These are phyloP conservation scores for Hylaea fasciaria DNA, from an alignment of 2,888 invertebrate species.

Conservation along the genomic window DNA sequence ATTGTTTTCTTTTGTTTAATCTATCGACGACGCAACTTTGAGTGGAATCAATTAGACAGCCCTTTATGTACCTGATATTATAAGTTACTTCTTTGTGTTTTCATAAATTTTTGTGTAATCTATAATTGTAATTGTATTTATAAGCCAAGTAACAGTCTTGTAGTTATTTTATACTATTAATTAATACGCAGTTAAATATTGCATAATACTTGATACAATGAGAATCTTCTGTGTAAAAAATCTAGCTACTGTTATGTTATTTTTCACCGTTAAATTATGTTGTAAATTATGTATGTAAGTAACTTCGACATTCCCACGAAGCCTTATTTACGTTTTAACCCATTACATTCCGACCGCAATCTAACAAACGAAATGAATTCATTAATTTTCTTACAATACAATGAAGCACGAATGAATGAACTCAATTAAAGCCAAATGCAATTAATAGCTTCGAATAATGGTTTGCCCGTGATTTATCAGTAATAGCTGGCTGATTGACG, in stretches of 20 bases:
- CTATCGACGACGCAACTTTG: too few relatives aligned
- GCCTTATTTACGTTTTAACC: constrained; percentile 50
- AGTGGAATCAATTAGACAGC: too few relatives aligned
- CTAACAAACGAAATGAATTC: constrained; percentile 64
- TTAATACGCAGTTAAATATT: too few relatives aligned
- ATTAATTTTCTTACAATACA: constrained; percentile 61
- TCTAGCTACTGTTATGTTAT: background rate
- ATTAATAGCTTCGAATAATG: constrained; percentile 77
- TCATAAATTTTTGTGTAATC: too few relatives aligned
- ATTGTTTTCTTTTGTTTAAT: too few relatives aligned
- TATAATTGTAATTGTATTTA: too few relatives aligned
- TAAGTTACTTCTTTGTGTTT: too few relatives aligned
- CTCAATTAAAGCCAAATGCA: constrained; percentile 73
- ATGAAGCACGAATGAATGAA: constrained; percentile 72
- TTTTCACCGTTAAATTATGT: background rate
- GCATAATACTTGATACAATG: too few relatives aligned
- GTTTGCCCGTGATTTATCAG: constrained; percentile 73
- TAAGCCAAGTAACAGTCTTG: too few relatives aligned
- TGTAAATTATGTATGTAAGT: background rate
- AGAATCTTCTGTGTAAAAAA: too few relatives aligned
- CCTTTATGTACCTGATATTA: too few relatives aligned
- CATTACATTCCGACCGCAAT: constrained; percentile 46
- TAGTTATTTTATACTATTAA: too few relatives aligned
- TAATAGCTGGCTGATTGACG: constrained; percentile 78
- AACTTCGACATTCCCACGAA: constrained; percentile 10